Conservation (phyloP, 2,797 vertebrate genomes). For the Crypturellus tataupa region DNA sequence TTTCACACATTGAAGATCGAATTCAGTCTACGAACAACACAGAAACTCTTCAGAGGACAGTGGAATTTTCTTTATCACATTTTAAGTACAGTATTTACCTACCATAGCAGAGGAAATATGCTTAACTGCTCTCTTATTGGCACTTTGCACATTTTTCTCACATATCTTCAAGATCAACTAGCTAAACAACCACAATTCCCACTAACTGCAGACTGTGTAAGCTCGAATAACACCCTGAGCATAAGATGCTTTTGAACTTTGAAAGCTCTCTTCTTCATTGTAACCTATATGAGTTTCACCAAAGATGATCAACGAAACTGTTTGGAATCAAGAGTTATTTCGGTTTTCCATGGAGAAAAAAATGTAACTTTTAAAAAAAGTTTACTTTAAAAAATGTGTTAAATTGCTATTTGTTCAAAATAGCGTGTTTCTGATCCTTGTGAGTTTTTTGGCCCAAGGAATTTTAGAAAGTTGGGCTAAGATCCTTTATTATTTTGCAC, state of each 20-base stretch:
- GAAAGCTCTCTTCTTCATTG: neutral
- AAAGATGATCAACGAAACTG: neutral
- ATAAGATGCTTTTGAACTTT: neutral
- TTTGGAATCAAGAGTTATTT: neutral
- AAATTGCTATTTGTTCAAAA: neutral
- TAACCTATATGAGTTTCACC: neutral
- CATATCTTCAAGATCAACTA: neutral
- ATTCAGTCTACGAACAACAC: neutral
- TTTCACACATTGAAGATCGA: conserved; percentile 39
- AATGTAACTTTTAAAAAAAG: neutral
- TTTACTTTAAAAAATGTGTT: neutral
- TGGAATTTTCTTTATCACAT: conserved; percentile 45
- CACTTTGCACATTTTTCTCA: conserved; percentile 35
- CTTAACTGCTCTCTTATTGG: conserved; percentile 10
- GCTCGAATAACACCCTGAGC: neutral
- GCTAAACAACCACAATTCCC: conserved; percentile 18
- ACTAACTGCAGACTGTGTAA: neutral
- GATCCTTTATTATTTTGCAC: neutral
- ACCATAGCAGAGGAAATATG: neutral
- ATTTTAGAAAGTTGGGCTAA: neutral
- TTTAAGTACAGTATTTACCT: conserved; percentile 45
- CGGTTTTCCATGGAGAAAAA: neutral
- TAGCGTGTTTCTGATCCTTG: neutral
- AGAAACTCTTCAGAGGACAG: conserved; percentile 24
- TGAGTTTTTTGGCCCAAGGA: neutral